Base-by-base conservation (phyloP, 2,888 invertebrate species). In the Tubulanus polymorphus region DNA sequence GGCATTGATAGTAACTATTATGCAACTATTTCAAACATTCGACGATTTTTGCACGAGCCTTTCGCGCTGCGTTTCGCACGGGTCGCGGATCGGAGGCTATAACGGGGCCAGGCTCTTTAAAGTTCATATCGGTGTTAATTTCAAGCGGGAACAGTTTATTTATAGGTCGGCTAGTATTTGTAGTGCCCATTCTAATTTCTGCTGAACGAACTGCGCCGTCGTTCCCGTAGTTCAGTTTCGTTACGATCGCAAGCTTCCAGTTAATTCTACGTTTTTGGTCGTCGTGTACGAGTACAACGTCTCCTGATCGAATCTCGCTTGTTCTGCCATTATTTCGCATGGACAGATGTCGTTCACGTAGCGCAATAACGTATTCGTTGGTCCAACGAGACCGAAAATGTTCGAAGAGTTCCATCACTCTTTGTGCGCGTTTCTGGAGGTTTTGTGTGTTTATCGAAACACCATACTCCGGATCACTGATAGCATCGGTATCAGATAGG, bases 361-460 rank as follows among this genome's bases (percentile, higher is more conserved):
- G 32, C 10, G 50, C 3, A 10, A 18, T 8, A 3, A 51, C 26
- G 23, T 51, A 51, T 15, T 59, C 59, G 1, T 25, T 20, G 10
- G 20, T 37, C 62, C 62, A 62, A 10, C 53, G 12, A 29, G 28
- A 49, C 50, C 53, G 50, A 27, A 57, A 57, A 15, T 62, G 48
- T 5, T 56, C 28, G 8, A 59, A 20, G 8, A 57, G 18, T 10
- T 18, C 30, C 18, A 18, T 12, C 18, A 18, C 35, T 20, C 23
- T 25, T 32, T 45, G 51, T 15, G 48, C 28, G 10, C 46, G 46
- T 35, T 47, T 54, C 1, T 15, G 26, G 8, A 29, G 25, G n/a
- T 6, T 18, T 15, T 6, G 3, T 30, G 5, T 3, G 12, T 50
- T 20, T 3, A 41, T 41, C 20, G 25, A 28, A 32, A 32, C 25